These are phyloP conservation scores for Cottus gobio DNA, from an alignment of 2,113 vertebrate genomes.

Conservation along the genomic window DNA sequence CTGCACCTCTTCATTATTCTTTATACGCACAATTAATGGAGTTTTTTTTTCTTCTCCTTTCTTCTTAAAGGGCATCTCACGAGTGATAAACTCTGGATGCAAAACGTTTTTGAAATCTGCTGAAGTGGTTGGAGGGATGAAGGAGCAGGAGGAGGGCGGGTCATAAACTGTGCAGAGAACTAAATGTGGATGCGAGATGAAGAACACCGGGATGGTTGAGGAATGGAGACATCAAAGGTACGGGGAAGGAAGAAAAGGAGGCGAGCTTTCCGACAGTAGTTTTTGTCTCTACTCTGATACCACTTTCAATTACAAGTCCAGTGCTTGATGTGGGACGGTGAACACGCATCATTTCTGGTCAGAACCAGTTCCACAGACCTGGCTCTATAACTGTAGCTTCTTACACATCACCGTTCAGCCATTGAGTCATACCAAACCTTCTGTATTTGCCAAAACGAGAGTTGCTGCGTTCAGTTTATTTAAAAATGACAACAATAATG, in stretches of 20 bases:
- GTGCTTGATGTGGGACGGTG: constrained; percentile 18
- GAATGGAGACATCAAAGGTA: constrained; percentile 51
- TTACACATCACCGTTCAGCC: neutral
- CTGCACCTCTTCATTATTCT: constrained; percentile 66
- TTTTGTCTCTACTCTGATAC: constrained; percentile 30
- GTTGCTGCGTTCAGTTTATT: neutral
- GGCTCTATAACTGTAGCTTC: neutral
- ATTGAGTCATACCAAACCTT: neutral
- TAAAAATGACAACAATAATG: neutral
- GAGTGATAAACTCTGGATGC: constrained; percentile 69
- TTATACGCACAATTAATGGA: constrained; percentile 71
- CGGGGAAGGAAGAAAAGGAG: constrained; percentile 24
- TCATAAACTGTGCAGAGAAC: constrained; percentile 58
- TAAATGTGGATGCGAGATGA: constrained; percentile 50
- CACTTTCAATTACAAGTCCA: neutral
- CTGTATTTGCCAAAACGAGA: neutral
- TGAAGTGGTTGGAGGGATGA: constrained; percentile 63
- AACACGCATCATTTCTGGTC: constrained; percentile 15
- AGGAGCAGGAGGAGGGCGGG: constrained; percentile 41
- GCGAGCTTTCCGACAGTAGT: constrained; percentile 1
- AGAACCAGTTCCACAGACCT: neutral
- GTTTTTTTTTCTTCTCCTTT: constrained; percentile 36
- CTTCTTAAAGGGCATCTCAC: constrained; percentile 72
- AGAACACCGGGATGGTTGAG: constrained; percentile 8
- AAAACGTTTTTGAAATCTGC: constrained; percentile 67